Conservation (phyloP, 1,140 invertebrate species). For the Scaptomyza pallida region DNA sequence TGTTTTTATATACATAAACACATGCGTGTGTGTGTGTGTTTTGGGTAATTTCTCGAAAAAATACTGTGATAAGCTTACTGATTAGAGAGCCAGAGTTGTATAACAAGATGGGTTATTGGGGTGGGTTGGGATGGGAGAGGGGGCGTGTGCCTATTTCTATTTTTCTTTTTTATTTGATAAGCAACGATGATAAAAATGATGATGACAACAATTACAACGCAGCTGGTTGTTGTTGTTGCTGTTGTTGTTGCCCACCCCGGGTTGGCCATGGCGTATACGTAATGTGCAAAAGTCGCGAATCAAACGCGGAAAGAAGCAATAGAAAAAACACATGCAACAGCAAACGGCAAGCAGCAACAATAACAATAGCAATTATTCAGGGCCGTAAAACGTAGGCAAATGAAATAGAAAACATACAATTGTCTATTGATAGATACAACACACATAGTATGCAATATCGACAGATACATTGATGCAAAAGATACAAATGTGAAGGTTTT, state of each 20-base stretch:
- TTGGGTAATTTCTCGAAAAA: neutral
- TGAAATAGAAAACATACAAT: conserved; percentile 70
- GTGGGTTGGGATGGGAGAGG: too few species aligned
- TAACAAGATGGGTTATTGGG: too few species aligned
- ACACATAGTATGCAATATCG: too few species aligned
- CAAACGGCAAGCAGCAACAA: conserved; percentile 12
- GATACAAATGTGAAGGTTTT: conserved; percentile 12
- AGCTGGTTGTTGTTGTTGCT: conserved; percentile 7
- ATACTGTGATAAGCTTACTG: too few species aligned
- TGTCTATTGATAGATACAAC: conserved; percentile 37
- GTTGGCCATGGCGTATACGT: conserved; percentile 43
- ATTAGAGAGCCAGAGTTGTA: too few species aligned
- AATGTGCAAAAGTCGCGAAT: conserved; percentile 47
- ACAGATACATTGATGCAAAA: conserved; percentile 5
- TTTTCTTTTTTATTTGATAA: too few species aligned
- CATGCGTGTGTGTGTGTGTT: neutral
- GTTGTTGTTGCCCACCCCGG: too few species aligned
- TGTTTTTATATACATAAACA: too few species aligned
- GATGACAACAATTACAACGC: conserved; percentile 13
- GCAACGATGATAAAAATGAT: neutral
- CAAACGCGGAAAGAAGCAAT: conserved; percentile 64
- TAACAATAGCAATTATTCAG: conserved; percentile 33
- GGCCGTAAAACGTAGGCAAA: conserved; percentile 49
- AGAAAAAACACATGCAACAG: conserved; percentile 38
- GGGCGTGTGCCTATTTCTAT: too few species aligned